phyloP scores from a whole-genome alignment of 2,888 invertebrate genomes.

The Cordilura impudica region DNA sequence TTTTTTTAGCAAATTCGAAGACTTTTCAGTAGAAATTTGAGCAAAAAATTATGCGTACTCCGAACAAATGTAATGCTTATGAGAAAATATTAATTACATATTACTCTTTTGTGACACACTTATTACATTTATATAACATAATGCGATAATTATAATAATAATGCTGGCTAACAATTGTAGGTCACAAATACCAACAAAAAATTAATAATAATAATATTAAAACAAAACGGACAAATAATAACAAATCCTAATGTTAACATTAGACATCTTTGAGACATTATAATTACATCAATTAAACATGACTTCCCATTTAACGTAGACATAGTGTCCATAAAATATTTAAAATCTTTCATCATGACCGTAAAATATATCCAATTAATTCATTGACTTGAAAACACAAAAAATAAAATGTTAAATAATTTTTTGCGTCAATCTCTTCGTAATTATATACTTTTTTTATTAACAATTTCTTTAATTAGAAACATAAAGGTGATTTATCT shows the following conservation, averaged over 20 bases:
- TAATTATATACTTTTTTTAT: neutral
- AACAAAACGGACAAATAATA: neutral
- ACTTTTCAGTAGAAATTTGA: too few species aligned
- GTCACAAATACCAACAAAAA: neutral
- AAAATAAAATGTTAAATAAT: neutral
- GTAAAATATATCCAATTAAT: slow-evolving; percentile 14
- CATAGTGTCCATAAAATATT: too few species aligned
- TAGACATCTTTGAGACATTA: neutral
- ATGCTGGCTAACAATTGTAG: slow-evolving; percentile 2
- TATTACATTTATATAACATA: neutral
- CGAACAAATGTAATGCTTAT: too few species aligned
- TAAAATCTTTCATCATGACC: neutral
- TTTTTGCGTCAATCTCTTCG: neutral
- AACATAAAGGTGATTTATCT: neutral
- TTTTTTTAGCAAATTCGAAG: too few species aligned
- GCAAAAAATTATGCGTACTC: too few species aligned
- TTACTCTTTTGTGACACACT: neutral
- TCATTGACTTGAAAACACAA: slow-evolving; percentile 20
- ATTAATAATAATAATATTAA: too few species aligned
- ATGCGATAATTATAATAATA: neutral
- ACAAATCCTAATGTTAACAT: too few species aligned
- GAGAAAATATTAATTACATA: neutral
- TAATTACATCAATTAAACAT: neutral
- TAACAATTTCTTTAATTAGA: neutral
- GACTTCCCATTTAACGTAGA: too few species aligned